Conservation (phyloP, 2,888 invertebrate genomes). For the Megamerina dolium region DNA sequence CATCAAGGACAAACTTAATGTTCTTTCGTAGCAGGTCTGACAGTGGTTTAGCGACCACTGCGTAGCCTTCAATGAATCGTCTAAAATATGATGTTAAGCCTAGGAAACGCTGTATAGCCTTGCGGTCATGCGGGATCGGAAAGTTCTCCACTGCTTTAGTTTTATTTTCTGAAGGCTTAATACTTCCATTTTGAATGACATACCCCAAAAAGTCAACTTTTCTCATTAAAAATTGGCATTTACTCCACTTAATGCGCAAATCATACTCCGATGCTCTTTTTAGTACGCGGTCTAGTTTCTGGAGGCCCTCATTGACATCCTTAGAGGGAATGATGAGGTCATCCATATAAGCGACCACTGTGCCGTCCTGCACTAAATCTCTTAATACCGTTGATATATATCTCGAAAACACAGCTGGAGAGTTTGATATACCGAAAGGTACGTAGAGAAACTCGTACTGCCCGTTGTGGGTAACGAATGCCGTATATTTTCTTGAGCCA, state of each 20-base stretch:
- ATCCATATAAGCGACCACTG: too few relatives aligned
- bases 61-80: conserved; percentile 29
- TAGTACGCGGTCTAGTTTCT: too few relatives aligned
- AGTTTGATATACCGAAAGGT: too few relatives aligned
- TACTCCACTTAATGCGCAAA: conserved; percentile 20
- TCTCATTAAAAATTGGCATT: too few relatives aligned
- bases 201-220: conserved; percentile 28
- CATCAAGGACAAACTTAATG: conserved; percentile 11
- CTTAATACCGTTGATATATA: background rate
- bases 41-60: too few relatives aligned
- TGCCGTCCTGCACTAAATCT: background rate
- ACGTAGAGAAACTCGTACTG: conserved; percentile 19
- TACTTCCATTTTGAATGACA: conserved; percentile 26
- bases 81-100: too few relatives aligned
- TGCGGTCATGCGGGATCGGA: conserved; percentile 30
- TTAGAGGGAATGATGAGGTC: too few relatives aligned
- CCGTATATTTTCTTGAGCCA: conserved; percentile 8
- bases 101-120: too few relatives aligned
- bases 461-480: conserved; percentile 16
- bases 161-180: conserved; percentile 28
- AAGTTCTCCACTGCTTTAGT: conserved; percentile 29
- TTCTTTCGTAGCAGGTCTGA: too few relatives aligned
- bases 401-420: too few relatives aligned
- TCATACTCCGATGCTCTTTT: conserved; percentile 1
- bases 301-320: too few relatives aligned